Evolutionary conservation across 2,888 invertebrate species (phyloP).

Genomic region (Mythimna vitellina): DNA sequence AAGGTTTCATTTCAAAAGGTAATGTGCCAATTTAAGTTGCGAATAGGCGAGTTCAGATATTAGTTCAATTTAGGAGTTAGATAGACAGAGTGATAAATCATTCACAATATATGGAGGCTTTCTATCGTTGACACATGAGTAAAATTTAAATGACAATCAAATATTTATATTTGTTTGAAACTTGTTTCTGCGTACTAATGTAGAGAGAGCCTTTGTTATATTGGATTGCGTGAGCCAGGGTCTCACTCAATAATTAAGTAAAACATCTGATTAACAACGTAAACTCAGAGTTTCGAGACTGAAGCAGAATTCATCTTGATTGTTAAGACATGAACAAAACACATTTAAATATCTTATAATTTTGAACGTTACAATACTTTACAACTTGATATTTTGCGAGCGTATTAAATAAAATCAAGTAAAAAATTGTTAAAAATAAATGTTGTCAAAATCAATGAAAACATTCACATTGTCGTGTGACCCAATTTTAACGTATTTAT

Average conservation of each 20-base stretch:
- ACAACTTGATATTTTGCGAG: slow-evolving; percentile 1
- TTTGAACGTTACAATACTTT: neutral
- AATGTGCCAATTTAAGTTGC: slow-evolving; percentile 81
- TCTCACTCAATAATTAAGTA: slow-evolving; percentile 51
- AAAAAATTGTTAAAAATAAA: slow-evolving; percentile 53
- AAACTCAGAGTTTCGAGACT: slow-evolving; percentile 28
- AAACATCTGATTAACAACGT: slow-evolving; percentile 50
- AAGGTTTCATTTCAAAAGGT: slow-evolving; percentile 80
- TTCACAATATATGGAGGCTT: slow-evolving; percentile 78
- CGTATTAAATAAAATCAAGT: slow-evolving; percentile 4
- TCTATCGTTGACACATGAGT: slow-evolving; percentile 79
- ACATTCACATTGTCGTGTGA: slow-evolving; percentile 61
- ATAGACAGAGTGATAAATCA: slow-evolving; percentile 81
- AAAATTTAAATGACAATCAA: slow-evolving; percentile 79
- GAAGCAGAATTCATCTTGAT: slow-evolving; percentile 46
- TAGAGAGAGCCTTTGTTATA: slow-evolving; percentile 49
- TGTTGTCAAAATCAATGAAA: slow-evolving; percentile 60
- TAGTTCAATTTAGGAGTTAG: slow-evolving; percentile 81
- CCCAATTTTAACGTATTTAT: slow-evolving; percentile 76
- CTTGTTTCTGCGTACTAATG: slow-evolving; percentile 67
- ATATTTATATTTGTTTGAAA: slow-evolving; percentile 74
- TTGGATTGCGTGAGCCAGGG: slow-evolving; percentile 49
- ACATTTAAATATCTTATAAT: slow-evolving; percentile 23
- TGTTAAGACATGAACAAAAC: slow-evolving; percentile 26
- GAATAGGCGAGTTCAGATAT: slow-evolving; percentile 80